phyloP scores from a whole-genome alignment of 2,113 vertebrate species.

The Panthera uncia region DNA sequence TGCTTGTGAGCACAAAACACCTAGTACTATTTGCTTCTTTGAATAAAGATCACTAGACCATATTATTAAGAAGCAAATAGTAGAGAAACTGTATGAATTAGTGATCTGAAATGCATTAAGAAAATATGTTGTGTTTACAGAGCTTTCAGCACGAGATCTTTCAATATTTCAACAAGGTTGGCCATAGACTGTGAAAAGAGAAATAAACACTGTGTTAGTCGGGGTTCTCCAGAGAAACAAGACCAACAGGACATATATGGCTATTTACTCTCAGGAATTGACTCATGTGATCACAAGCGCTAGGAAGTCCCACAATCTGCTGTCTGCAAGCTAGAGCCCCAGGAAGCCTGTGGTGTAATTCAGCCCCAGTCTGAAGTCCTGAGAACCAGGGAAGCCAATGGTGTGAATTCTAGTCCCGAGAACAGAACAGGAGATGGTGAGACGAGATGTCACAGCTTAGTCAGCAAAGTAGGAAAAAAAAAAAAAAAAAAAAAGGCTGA shows the following conservation, averaged over 20 bases:
- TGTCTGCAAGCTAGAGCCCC: neutral
- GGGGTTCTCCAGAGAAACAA: neutral
- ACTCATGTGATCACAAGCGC: neutral
- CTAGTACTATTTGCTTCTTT: conserved; percentile 29
- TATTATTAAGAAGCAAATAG: conserved; percentile 20
- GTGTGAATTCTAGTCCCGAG: neutral
- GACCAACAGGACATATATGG: neutral
- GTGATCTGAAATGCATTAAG: neutral
- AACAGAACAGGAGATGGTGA: neutral
- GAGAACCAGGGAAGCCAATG: neutral
- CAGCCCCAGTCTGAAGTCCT: neutral
- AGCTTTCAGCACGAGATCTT: conserved; percentile 26
- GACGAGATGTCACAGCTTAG: neutral
- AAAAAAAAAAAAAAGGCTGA: neutral
- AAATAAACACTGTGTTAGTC: neutral
- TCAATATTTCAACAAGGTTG: neutral
- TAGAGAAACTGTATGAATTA: conserved; percentile 6
- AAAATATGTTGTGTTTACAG: neutral
- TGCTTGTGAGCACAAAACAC: conserved; percentile 22
- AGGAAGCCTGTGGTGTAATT: neutral
- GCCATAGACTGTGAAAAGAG: neutral
- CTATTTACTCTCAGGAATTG: neutral
- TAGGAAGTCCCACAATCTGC: neutral
- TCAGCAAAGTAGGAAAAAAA: neutral
- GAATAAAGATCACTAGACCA: conserved; percentile 33